Conservation (phyloP, 2,888 invertebrate species). For the Ophion obscuratus region DNA sequence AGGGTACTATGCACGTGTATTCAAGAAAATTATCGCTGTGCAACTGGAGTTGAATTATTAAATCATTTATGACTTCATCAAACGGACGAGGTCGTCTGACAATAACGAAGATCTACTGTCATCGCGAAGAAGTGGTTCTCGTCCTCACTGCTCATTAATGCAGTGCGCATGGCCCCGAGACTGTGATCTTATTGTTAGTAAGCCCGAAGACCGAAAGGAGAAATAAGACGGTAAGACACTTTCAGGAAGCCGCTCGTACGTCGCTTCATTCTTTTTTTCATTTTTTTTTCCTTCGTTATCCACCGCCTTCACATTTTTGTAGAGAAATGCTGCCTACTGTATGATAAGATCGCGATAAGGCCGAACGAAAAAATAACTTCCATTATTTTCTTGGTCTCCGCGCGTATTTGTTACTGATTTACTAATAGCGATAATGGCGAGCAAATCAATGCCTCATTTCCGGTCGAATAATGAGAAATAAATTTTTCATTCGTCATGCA, state of each 20-base stretch:
- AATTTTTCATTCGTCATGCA: too few species aligned
- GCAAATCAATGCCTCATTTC: too few species aligned
- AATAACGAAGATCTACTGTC: constrained; percentile 46
- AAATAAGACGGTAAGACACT: constrained; percentile 13
- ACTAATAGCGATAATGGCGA: too few species aligned
- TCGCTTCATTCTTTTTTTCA: neutral
- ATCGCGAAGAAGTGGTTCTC: constrained; percentile 62
- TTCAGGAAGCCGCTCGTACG: neutral
- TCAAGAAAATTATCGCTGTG: constrained; percentile 39
- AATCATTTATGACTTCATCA: constrained; percentile 60
- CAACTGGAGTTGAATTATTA: constrained; percentile 58
- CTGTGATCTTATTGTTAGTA: constrained; percentile 33
- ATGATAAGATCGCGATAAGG: constrained; percentile 21
- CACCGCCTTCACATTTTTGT: neutral
- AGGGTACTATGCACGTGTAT: constrained; percentile 13
- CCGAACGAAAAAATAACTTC: neutral
- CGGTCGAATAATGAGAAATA: too few species aligned
- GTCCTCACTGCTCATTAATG: constrained; percentile 38
- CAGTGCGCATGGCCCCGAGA: constrained; percentile 34
- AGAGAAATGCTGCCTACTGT: neutral
- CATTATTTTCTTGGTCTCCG: neutral
- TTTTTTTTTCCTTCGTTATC: neutral
- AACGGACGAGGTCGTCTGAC: constrained; percentile 55
- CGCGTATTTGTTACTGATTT: too few species aligned
- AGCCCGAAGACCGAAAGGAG: constrained; percentile 32